These are phyloP conservation scores for Andrena bicolor DNA, from an alignment of 2,888 invertebrate species.

Conservation along the genomic window DNA sequence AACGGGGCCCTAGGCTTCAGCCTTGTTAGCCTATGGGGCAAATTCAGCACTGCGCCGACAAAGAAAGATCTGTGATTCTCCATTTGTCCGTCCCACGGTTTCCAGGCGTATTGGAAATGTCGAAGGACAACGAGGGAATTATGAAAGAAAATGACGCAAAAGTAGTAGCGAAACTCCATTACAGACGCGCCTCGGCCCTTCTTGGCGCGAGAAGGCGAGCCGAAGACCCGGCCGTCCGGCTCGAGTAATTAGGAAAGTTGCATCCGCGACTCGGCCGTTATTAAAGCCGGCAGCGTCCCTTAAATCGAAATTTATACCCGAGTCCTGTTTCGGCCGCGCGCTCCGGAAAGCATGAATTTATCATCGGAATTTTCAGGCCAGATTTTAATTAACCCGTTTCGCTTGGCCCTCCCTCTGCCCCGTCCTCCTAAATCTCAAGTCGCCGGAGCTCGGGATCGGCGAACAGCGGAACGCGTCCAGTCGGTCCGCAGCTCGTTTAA, in stretches of 20 bases:
- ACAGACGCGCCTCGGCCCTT: slow-evolving; percentile 4
- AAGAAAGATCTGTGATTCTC: background rate
- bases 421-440: slow-evolving; percentile 16
- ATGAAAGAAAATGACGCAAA: background rate
- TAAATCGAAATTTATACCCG: slow-evolving; percentile 71
- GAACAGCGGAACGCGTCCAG: background rate
- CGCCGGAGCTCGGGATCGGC: background rate
- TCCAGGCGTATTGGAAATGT: background rate
- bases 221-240: slow-evolving; percentile 40
- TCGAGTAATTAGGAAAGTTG: slow-evolving; percentile 73
- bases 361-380: slow-evolving; percentile 64
- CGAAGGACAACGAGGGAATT: background rate
- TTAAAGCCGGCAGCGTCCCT: slow-evolving; percentile 64
- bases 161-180: slow-evolving; percentile 15
- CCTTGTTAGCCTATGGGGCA: too few species aligned
- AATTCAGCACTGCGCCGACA: too few species aligned
- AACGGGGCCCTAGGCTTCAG: too few species aligned
- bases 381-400: slow-evolving; percentile 70
- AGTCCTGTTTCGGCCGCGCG: slow-evolving; percentile 46
- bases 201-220: slow-evolving; percentile 16
- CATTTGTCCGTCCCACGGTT: background rate
- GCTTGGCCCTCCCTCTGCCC: background rate
- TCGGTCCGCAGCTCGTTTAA: background rate
- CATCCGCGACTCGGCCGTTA: slow-evolving; percentile 67
- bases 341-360: slow-evolving; percentile 63